A percentile compares a stretch with the other conserved stretches of the same genome.
Conservation (phyloP, 1,140 invertebrate species). For the Sipha flava region DNA sequence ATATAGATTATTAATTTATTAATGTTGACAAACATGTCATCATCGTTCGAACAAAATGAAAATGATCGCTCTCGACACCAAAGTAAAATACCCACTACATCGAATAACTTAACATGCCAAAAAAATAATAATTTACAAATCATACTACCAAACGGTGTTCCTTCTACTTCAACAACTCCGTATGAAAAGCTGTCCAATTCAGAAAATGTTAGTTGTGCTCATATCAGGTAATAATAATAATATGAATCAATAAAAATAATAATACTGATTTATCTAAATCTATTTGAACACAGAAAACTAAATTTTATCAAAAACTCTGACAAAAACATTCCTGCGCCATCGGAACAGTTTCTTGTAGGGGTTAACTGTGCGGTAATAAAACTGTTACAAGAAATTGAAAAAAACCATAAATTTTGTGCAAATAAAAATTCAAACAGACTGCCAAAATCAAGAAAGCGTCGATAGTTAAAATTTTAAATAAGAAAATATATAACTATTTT, state of each 20-base stretch:
- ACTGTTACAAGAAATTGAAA: neutral
- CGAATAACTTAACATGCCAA: neutral
- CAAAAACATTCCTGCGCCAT: neutral
- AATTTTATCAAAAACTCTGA: neutral
- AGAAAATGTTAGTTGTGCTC: neutral
- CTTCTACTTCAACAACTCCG: neutral
- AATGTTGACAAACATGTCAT: neutral
- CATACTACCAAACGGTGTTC: neutral
- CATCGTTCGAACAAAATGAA: neutral
- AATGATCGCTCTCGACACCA: neutral
- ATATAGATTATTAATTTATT: no score
- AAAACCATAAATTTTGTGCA: neutral
- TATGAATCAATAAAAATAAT: no score
- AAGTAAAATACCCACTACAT: neutral
- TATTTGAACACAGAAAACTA: neutral
- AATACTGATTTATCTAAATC: no score
- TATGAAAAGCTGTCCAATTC: no score
- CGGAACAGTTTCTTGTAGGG: neutral
- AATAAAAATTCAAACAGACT: neutral
- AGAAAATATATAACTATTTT: no score
- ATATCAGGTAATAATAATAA: neutral
- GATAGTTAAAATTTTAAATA: no score
- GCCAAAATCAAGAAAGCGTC: neutral
- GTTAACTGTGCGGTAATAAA: neutral
- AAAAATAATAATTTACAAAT: neutral